Base-by-base conservation (phyloP, 2,888 invertebrate species). In the Campopleginae sp. region DNA sequence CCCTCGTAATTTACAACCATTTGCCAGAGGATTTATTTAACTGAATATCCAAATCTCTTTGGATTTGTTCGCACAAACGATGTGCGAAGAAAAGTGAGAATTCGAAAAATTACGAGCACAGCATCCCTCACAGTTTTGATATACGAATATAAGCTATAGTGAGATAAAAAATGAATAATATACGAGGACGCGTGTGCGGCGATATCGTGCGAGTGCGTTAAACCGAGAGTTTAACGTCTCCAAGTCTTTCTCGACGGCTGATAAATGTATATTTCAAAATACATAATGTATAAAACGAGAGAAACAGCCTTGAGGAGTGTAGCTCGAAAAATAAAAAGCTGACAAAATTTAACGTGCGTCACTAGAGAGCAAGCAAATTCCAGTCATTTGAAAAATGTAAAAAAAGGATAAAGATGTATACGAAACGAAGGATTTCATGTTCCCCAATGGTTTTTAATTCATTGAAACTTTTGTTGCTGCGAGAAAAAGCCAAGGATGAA, bases 141-240 rank as follows among this genome's bases (percentile, higher is more conserved):
- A 14, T 58, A 27, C 10, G 12, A 58, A 58, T 12, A 23, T 27
- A 63, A 51, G 54, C 42, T n/a, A 10, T n/a, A 58, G 44, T 23
- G 46, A 48, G 44, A 31, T 75, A 66, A 78, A 72, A 83, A 70
- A 83, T 61, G 76, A 75, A 71, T 84, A 71, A 81, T 80, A 79
- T 71, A 81, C 76, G 84, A 76, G 65, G 23, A 80, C 76, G 84
- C 71, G 63, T 63, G 42, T 27, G 33, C 33, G 72, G 72, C 51
- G 38, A 38, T 38, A 77, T 46, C 83, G 58, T 68, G 48, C 54
- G 72, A 70, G 80, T 79, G 81, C 81, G 81, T 77, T 75, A 78
- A 80, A 76, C 76, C 65, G 71, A 65, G 12, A 51, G 27, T 66
- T 54, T 54, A 48, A 61, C 54, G 33, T 38, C 65, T 74, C 75